Evolutionary conservation across 2,888 invertebrate species (phyloP).

Genomic region (Cerastis rubricosa): DNA sequence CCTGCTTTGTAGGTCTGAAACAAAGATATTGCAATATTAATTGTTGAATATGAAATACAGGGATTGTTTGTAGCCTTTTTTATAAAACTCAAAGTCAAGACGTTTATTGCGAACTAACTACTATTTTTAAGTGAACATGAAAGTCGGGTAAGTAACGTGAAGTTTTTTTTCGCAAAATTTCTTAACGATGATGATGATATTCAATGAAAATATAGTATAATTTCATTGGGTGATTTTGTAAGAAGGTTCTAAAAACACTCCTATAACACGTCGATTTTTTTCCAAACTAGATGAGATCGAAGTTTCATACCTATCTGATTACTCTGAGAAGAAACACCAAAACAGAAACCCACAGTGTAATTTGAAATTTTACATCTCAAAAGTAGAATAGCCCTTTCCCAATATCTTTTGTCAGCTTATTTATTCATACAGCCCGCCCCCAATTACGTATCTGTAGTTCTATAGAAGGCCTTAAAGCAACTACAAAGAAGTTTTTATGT

Average conservation of each 20-base stretch:
- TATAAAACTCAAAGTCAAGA: too few species aligned
- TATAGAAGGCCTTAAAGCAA: background rate
- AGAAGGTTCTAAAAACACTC: too few species aligned
- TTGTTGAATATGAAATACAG: constrained; percentile 1
- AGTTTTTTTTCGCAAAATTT: too few species aligned
- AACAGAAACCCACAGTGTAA: background rate
- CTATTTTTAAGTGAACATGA: background rate
- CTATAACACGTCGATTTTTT: too few species aligned
- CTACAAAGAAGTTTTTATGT: constrained; percentile 12
- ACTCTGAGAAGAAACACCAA: background rate
- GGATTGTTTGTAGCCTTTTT: background rate
- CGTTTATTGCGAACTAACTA: too few species aligned
- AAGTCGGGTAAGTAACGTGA: too few species aligned
- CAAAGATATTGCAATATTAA: constrained; percentile 39
- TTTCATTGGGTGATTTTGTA: too few species aligned
- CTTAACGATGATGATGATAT: background rate
- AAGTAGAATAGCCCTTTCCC: too few species aligned
- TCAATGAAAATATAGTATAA: background rate
- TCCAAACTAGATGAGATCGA: too few species aligned
- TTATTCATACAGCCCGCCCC: background rate
- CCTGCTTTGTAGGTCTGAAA: constrained; percentile 81
- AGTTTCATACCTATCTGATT: background rate
- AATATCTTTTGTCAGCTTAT: background rate
- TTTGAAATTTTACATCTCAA: background rate
- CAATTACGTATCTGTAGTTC: background rate